Percentiles rank a stretch among this genome's conserved stretches.
Evolutionary conservation across 2,888 invertebrate genomes (phyloP).

Genomic region (Myopa tessellatipennis): DNA sequence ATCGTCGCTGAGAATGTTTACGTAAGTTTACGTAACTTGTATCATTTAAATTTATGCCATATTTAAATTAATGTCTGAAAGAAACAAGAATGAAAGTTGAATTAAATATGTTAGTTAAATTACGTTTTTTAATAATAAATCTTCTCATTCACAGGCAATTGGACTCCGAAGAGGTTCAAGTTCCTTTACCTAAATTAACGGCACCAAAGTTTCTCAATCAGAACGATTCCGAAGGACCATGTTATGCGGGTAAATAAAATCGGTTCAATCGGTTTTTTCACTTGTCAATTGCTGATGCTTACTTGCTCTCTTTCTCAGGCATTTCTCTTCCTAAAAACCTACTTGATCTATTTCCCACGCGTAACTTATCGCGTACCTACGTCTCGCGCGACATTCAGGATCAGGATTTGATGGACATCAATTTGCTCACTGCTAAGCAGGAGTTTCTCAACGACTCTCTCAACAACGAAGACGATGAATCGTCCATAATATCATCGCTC

Average conservation of each 20-base stretch:
- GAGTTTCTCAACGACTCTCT: constrained; percentile 65
- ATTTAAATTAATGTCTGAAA: background rate
- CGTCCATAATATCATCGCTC: constrained; percentile 65
- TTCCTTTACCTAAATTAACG: constrained; percentile 61
- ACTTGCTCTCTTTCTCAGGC: constrained; percentile 48
- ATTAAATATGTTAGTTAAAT: background rate
- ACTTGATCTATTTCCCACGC: constrained; percentile 64
- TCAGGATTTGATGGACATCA: constrained; percentile 62
- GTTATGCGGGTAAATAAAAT: constrained; percentile 61
- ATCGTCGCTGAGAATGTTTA: constrained; percentile 58
- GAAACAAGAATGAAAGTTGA: no score
- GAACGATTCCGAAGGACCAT: constrained; percentile 65
- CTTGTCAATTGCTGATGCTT: background rate
- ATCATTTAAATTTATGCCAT: background rate
- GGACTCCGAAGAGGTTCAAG: constrained; percentile 62
- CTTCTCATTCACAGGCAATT: constrained; percentile 51
- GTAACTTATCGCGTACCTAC: constrained; percentile 64
- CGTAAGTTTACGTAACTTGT: constrained; percentile 54
- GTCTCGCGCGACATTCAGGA: constrained; percentile 67
- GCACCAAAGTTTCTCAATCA: constrained; percentile 64
- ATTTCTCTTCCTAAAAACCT: constrained; percentile 68
- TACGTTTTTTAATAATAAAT: background rate
- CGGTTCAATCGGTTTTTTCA: background rate
- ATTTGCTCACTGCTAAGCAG: constrained; percentile 60
- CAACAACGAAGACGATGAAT: constrained; percentile 66